A percentile compares a stretch with the other conserved stretches of the same genome.
Evolutionary conservation across 2,113 vertebrate species (phyloP).

Genomic region (Onychostoma macrolepis): DNA sequence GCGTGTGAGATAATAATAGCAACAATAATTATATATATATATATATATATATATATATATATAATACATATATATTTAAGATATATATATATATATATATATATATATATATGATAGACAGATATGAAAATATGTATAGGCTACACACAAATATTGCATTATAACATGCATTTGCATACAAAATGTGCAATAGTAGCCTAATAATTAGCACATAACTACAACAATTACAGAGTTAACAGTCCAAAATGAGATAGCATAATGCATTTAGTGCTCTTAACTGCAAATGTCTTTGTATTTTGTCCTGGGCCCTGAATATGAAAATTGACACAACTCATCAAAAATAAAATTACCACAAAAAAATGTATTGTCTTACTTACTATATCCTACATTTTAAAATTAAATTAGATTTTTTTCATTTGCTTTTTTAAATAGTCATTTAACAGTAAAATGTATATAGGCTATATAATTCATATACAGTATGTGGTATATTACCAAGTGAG

Average conservation of each 20-base stretch:
- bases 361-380: neutral
- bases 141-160: neutral
- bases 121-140: neutral
- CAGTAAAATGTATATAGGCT: no score
- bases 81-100: no score
- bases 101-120: neutral
- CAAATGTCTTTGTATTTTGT: neutral
- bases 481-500: no score
- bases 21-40: neutral
- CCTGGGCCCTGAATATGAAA: neutral
- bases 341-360: neutral
- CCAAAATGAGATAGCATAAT: neutral
- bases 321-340: neutral
- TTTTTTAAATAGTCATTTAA: neutral
- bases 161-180: neutral
- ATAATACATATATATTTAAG: neutral
- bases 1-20: neutral
- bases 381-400: neutral
- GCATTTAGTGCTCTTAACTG: neutral
- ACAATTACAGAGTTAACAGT: neutral
- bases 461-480: neutral
- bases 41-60: no score
- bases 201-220: neutral
- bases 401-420: neutral
- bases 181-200: neutral